phyloP scores from a whole-genome alignment of 2,888 invertebrate species.

The Habrosyne pyritoides region DNA sequence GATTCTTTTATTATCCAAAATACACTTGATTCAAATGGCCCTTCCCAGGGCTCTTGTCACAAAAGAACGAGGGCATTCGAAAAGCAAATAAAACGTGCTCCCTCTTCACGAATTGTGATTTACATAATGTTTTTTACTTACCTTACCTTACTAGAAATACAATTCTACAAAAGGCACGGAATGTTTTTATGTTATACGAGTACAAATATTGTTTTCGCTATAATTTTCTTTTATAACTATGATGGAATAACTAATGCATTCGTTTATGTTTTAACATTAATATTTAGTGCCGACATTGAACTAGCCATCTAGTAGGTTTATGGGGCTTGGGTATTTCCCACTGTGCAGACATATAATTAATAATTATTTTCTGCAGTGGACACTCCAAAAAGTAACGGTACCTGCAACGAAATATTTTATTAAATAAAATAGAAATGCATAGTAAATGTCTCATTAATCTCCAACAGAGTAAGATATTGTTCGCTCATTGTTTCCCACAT shows the following conservation, averaged over 20 bases:
- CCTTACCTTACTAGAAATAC: constrained; percentile 16
- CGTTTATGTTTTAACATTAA: neutral
- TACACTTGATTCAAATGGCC: constrained; percentile 63
- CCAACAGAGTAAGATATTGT: constrained; percentile 30
- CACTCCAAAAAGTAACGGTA: no score
- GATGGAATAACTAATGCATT: neutral
- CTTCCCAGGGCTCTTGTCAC: constrained; percentile 56
- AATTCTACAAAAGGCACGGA: constrained; percentile 30
- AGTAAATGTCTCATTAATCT: constrained; percentile 32
- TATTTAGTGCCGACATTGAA: no score
- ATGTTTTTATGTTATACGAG: neutral
- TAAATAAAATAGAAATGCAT: constrained; percentile 3
- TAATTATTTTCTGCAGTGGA: no score
- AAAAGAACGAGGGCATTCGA: constrained; percentile 57
- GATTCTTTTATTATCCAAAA: constrained; percentile 69
- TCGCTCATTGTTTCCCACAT: constrained; percentile 44
- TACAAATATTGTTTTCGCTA: neutral
- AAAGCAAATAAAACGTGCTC: constrained; percentile 65
- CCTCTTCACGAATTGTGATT: constrained; percentile 54
- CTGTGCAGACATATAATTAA: no score
- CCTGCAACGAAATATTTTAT: neutral
- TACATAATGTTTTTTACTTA: constrained; percentile 52
- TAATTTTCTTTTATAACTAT: neutral
- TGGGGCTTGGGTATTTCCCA: no score
- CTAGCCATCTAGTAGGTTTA: no score